Base-by-base conservation (phyloP, 2,888 invertebrate species). In the Spisula solida region DNA sequence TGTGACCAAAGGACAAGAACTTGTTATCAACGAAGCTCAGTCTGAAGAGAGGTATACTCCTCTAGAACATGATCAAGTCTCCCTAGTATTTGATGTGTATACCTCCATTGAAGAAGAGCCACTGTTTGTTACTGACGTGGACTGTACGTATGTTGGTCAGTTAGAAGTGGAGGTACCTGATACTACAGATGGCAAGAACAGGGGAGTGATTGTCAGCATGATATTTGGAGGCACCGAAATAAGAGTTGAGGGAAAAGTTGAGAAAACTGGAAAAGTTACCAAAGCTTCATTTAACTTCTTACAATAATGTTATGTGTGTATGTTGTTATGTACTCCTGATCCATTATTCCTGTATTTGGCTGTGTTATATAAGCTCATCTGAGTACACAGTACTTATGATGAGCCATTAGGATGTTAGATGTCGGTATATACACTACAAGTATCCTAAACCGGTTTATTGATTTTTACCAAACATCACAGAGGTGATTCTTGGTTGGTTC, bases 201-300 rank as follows among this genome's bases (percentile, higher is more conserved):
- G 88, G 41, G 86, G 85, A 56, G 88, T 93, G 6, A 56, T n/a
- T 34, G 89, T 89, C 14, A 87, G 79, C 47, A 84, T 93, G 80
- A 89, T 88, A n/a, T 92, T 93, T 85, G 91, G 93, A 8, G 89
- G 89, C n/a, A 92, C 93, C 6, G 93, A 93, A 85, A 80, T 93
- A 29, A 82, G 81, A 31, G 89, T 93, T 0, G 86, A 85, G 47
- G 93, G 88, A n/a, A 81, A 81, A 66, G 88, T 87, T 20, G 89
- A 86, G 47, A 84, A 82, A 70, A 88, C 85, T 55, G 86, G 87
- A 41, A 86, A 90, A 82, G 79, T 82, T 5, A 87, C 85, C 0
- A 81, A 81, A 25, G 91, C 92, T 48, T 81, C 48, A 16, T 88
- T 88, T 70, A 66, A 88, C 47, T 88, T 83, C 14, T 83, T 88